Evolutionary conservation across 2,113 vertebrate species (phyloP).

Genomic region (Mixornis gularis): DNA sequence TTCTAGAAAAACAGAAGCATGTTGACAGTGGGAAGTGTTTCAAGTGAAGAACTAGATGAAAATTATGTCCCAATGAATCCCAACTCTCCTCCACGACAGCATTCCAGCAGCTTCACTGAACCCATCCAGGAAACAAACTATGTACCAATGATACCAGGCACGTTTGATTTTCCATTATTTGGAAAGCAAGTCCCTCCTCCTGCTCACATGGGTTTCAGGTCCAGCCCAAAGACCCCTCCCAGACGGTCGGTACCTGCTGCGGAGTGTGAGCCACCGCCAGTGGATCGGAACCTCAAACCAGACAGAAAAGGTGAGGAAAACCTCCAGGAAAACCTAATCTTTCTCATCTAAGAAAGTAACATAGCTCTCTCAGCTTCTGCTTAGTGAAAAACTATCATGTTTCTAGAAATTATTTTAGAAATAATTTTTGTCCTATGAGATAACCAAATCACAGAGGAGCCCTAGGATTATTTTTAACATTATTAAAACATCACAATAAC

Average conservation of each 20-base stretch:
- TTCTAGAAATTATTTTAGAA: not conserved
- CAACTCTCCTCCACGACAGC: slow-evolving; percentile 91
- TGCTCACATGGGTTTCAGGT: slow-evolving; percentile 96
- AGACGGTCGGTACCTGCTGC: slow-evolving; percentile 82
- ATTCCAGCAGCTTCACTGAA: slow-evolving; percentile 88
- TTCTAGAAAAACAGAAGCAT: slow-evolving; percentile 94
- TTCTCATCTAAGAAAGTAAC: not conserved
- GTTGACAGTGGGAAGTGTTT: slow-evolving; percentile 84
- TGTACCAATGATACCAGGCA: slow-evolving; percentile 95
- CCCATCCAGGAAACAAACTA: slow-evolving; percentile 93
- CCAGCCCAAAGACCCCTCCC: slow-evolving; percentile 95
- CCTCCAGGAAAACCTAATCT: not conserved
- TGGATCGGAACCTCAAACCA: slow-evolving; percentile 97
- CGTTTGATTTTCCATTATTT: slow-evolving; percentile 92
- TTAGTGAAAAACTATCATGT: not conserved
- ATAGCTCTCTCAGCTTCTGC: not conserved
- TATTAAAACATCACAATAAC: not conserved
- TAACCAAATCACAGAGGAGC: not conserved
- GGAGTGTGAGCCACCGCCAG: slow-evolving; percentile 93
- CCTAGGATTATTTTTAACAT: not conserved
- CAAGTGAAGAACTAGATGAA: slow-evolving; percentile 91
- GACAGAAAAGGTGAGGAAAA: slow-evolving; percentile 92
- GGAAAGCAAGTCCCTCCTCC: slow-evolving; percentile 98
- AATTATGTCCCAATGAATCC: slow-evolving; percentile 98
- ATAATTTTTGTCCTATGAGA: not conserved